Evolutionary conservation across 2,113 vertebrate species (phyloP).

Genomic region (Passer montanus): DNA sequence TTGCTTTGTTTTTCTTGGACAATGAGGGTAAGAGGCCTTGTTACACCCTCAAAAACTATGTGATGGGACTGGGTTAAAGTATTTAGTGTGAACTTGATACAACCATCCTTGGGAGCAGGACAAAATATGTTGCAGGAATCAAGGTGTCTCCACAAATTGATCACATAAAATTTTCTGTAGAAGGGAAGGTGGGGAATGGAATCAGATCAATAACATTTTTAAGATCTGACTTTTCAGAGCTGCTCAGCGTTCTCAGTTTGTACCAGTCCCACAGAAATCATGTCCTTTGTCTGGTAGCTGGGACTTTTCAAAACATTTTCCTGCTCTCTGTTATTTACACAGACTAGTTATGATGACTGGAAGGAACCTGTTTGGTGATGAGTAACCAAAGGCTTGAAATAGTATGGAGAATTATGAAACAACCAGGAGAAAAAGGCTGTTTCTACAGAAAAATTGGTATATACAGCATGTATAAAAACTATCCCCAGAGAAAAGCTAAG

Average conservation of each 20-base stretch:
- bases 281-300: neutral
- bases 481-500: slow-evolving; percentile 78
- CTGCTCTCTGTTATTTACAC: neutral
- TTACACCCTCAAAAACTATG: neutral
- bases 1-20: neutral
- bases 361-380: neutral
- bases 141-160: neutral
- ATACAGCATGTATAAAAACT: slow-evolving; percentile 45
- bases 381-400: neutral
- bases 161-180: neutral
- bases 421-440: neutral
- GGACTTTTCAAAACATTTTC: neutral
- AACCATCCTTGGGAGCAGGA: neutral
- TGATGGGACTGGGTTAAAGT: neutral
- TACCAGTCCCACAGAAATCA: neutral
- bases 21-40: neutral
- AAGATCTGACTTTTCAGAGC: neutral
- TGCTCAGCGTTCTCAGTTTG: neutral
- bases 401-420: neutral
- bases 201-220: neutral
- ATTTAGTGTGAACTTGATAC: neutral
- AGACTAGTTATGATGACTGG: neutral
- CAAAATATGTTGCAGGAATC: neutral
- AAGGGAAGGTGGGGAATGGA: neutral
- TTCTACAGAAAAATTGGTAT: neutral